Evolutionary conservation across 2,888 invertebrate genomes (phyloP), one percentile per base, ranked within the genome.

Genomic region (Marasmarcha lunaedactyla): DNA sequence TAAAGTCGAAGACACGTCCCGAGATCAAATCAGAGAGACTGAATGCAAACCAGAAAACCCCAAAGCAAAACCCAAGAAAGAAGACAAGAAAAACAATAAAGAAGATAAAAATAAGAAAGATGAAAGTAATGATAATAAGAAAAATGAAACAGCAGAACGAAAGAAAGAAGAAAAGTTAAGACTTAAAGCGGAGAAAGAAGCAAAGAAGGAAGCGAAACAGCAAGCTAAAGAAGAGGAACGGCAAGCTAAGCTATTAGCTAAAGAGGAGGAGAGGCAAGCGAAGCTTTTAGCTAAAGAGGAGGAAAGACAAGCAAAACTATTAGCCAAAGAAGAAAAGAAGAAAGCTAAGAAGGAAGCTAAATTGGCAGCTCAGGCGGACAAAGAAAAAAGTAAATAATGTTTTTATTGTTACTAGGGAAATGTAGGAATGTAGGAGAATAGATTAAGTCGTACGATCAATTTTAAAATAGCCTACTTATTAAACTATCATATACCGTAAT

Each of bases 101-200:
- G 74, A 68, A 27, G 81, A 83, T 10, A 81, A 79, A 58, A 70
- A 59, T 51, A 81, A 85, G 57, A 86, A 86, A 71, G 88, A 88
- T 47, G 90, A 90, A 66, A 87, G 79, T 55, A 83, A 73, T 53
- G 92, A 92, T 69, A 92, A 92, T 71, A 91, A 89, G 67, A 91
- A 90, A 66, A 92, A 92, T 55, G 90, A 91, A 69, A 79, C 88
- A 42, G 88, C 89, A 40, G 92, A 92, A 64, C 88, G 88, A 50
- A 91, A 91, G 58, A 91, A 91, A 65, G 92, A 91, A 57, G 88
- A 92, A 59, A 90, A 90, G 59, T 66, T 87, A 40, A 85, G 89
- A 55, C 79, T 88, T 55, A 92, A 92, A 74, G 90, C 90, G 43
- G 92, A 92, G 63, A 90, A 91, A 55, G 90, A 90, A n/a, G n/a